phyloP scores from a whole-genome alignment of 2,797 vertebrate genomes.

The Masticophis lateralis region DNA sequence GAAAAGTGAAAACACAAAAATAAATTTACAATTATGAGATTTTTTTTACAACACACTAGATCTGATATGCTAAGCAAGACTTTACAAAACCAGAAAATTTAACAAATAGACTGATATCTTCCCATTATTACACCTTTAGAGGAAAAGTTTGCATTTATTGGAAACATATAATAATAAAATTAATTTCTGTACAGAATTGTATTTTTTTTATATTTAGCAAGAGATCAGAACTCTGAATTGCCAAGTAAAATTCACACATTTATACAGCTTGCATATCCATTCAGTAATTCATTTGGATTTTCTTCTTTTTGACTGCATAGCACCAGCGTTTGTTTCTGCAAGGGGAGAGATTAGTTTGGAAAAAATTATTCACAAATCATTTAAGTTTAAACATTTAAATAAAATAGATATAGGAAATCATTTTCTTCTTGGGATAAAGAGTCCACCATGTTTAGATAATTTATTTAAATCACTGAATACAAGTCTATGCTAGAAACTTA shows the following conservation, averaged over 20 bases:
- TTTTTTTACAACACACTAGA: conserved; percentile 57
- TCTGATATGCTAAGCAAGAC: conserved; percentile 62
- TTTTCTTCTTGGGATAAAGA: background rate
- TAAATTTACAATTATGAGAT: conserved; percentile 69
- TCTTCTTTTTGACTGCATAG: conserved; percentile 96
- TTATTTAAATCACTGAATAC: background rate
- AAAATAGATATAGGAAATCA: background rate
- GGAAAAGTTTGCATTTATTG: conserved; percentile 60
- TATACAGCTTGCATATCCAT: conserved; percentile 85
- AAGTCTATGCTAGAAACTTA: background rate
- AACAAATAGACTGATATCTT: conserved; percentile 62
- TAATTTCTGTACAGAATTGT: conserved; percentile 88
- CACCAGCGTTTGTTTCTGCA: conserved; percentile 87
- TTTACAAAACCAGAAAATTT: conserved; percentile 64
- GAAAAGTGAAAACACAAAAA: conserved; percentile 73
- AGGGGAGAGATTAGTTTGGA: conserved; percentile 54
- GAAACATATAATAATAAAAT: conserved; percentile 77
- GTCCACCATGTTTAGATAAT: background rate
- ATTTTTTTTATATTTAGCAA: conserved; percentile 58
- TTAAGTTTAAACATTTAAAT: background rate
- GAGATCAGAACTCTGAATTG: conserved; percentile 77
- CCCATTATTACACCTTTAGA: conserved; percentile 55
- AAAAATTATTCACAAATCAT: conserved; percentile 31
- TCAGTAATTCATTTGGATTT: conserved; percentile 92
- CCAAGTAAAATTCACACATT: conserved; percentile 86